Evolutionary conservation across 1,140 invertebrate species (phyloP), one percentile per base, ranked within the genome.

Genomic region (Oryctes rhinoceros): DNA sequence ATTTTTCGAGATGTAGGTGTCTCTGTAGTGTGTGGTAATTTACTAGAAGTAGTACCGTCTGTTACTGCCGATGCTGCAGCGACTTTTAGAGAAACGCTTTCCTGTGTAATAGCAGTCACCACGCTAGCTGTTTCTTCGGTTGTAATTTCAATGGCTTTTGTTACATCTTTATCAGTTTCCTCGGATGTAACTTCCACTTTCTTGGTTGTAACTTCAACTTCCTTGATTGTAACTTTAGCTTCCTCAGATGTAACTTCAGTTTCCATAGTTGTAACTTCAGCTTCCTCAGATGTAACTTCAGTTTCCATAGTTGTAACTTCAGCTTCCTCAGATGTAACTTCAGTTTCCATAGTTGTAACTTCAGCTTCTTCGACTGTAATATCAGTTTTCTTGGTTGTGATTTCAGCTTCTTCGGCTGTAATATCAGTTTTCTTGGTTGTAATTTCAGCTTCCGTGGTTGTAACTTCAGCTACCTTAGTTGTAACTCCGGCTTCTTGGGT

Each of bases 351-450:
- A 49, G 82, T 81, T 78, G 76, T 53, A 44, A 35, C 74, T 20
- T 83, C 84, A 11, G 80, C 39, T 39, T 39, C 39, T 39, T 39
- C 39, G 7, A 62, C 13, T 76, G 65, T 71, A 71, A 71, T 1
- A 0, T 80, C 20, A 24, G 76, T 37, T 65, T 30, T 30, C 44
- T 48, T 76, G 44, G 82, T 81, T 78, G 76, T 53, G 35, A 35
- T 65, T 24, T 30, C 24, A 79, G 47, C 79, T 65, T 82, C 78
- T 65, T 80, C 81, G 11, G 82, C 80, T n/a, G 85, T 82, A 30
- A 78, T 74, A 75, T 85, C 84, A n/a, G 35, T 81, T 78, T 59
- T 77, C 67, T 80, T 81, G 11, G 82, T 81, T n/a, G 85, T 82
- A 30, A 78, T 74, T 76, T 85, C 84, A n/a, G 35, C 82, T 78